These are phyloP conservation scores for Catostylus mosaicus DNA, from an alignment of 30 jellyfish, hydroid and myxozoan genomes.

Conservation along the genomic window DNA sequence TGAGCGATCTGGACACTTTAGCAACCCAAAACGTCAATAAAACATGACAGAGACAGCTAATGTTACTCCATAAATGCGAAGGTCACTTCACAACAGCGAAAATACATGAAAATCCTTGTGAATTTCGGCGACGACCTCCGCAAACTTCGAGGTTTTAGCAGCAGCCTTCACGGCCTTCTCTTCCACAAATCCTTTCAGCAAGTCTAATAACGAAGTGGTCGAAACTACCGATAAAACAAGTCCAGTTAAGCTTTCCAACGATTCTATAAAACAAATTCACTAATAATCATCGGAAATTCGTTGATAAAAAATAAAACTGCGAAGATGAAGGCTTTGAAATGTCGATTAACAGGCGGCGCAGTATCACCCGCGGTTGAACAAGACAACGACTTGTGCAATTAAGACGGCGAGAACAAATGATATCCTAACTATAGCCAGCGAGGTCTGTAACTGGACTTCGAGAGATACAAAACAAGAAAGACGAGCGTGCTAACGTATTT, in stretches of 20 bases:
- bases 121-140: slow-evolving; percentile 1
- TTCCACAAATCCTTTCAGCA: slow-evolving; percentile 37
- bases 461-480: background rate
- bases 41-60: background rate
- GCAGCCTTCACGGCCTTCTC: slow-evolving; percentile 33
- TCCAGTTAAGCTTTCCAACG: background rate
- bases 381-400: slow-evolving; percentile 1
- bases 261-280: background rate
- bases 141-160: slow-evolving; percentile 20
- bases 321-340: background rate
- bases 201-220: slow-evolving; percentile 8
- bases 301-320: background rate
- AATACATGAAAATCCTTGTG: background rate
- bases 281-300: background rate
- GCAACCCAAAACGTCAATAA: background rate
- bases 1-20: background rate
- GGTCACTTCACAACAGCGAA: background rate
- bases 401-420: slow-evolving; percentile 22
- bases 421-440: slow-evolving; percentile 21
- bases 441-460: slow-evolving; percentile 3
- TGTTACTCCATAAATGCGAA: background rate
- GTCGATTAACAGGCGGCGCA: no score
- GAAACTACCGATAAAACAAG: background rate
- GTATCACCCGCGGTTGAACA: slow-evolving; percentile 18
- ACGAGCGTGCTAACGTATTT: background rate